These are phyloP conservation scores for Cyphomyrus plagiostoma DNA, from an alignment of 2,113 vertebrate species.

Conservation along the genomic window DNA sequence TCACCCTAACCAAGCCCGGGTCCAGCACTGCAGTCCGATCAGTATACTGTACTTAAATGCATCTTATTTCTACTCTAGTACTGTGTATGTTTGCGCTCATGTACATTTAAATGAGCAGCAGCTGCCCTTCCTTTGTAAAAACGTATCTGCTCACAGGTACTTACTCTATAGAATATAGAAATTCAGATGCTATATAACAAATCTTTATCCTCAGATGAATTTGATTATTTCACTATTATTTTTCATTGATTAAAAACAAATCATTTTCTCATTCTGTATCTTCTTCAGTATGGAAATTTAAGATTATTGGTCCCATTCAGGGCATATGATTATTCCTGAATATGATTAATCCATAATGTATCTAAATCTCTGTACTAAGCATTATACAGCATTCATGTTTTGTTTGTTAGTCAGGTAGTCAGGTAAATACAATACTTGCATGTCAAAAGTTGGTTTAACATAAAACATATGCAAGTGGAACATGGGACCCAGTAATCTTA, in stretches of 20 bases:
- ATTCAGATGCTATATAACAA: background rate
- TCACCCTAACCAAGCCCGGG: background rate
- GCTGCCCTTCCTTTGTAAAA: background rate
- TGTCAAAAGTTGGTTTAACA: background rate
- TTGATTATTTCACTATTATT: background rate
- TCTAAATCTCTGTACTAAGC: background rate
- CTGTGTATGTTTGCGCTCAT: background rate
- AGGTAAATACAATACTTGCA: background rate
- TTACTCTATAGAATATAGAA: background rate
- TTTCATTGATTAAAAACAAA: background rate
- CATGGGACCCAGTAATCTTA: background rate
- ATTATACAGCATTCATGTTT: background rate
- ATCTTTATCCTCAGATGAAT: background rate
- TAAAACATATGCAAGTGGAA: background rate
- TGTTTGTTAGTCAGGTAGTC: background rate
- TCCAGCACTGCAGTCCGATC: background rate
- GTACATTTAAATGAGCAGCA: background rate
- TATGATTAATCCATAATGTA: background rate
- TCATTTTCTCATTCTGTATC: background rate
- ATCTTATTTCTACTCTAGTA: background rate
- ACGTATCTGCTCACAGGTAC: background rate
- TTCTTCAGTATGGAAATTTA: background rate
- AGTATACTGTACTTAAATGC: background rate
- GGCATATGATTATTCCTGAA: background rate
- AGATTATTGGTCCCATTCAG: background rate